Percentiles rank a stretch among this genome's conserved stretches.
phyloP scores from a whole-genome alignment of 2,888 invertebrate genomes.

The Heliconius charithonia region DNA sequence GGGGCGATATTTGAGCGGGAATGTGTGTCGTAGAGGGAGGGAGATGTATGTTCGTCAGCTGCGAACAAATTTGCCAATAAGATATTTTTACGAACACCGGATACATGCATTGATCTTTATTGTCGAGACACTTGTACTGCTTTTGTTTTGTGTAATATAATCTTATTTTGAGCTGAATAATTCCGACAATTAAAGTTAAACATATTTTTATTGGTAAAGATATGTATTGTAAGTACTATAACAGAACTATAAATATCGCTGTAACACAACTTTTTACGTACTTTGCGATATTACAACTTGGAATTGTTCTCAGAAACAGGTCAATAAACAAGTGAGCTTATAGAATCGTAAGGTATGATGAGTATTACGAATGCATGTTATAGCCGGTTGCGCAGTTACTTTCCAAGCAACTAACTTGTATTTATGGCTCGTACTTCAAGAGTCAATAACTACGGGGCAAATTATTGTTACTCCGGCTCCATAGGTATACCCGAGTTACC shows the following conservation, averaged over 20 bases:
- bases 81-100: conserved; percentile 56
- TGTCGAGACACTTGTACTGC: conserved; percentile 39
- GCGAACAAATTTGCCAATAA: conserved; percentile 48
- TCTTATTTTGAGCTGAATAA: background rate
- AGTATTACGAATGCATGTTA: conserved; percentile 46
- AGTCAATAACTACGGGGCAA: conserved; percentile 64
- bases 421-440: conserved; percentile 58
- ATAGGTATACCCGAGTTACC: conserved; percentile 63
- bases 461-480: conserved; percentile 65
- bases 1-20: conserved; percentile 48
- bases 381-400: conserved; percentile 48
- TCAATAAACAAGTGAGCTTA: conserved; percentile 43
- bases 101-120: conserved; percentile 53
- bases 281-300: conserved; percentile 22
- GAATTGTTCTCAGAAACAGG: conserved; percentile 31
- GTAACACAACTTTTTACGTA: conserved; percentile 7
- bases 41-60: conserved; percentile 46
- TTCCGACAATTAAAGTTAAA: background rate
- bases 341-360: conserved; percentile 46
- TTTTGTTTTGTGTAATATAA: conserved; percentile 33
- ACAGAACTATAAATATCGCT: background rate
- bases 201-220: background rate
- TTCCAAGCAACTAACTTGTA: conserved; percentile 52
- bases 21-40: conserved; percentile 51
- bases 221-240: background rate